Evolutionary conservation across 2,113 vertebrate species (phyloP).

Genomic region (Microtus oregoni): DNA sequence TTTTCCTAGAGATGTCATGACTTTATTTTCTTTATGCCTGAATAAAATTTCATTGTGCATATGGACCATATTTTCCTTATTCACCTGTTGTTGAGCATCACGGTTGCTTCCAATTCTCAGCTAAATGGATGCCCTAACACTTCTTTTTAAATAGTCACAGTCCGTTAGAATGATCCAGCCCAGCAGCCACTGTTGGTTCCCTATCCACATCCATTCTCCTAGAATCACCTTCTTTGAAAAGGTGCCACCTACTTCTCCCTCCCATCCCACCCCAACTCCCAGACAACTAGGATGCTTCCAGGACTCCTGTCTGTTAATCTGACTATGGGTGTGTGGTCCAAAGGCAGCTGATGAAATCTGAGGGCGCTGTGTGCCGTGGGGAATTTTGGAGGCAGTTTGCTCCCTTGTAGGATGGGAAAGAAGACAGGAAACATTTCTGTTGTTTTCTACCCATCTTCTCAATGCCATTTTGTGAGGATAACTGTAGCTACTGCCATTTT

Average conservation of each 20-base stretch:
- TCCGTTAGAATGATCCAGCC: constrained; percentile 23
- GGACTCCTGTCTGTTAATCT: background rate
- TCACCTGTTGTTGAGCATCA: background rate
- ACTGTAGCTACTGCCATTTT: constrained; percentile 38
- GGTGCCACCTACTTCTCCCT: no score
- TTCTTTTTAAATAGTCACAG: background rate
- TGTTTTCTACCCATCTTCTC: background rate
- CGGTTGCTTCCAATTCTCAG: background rate
- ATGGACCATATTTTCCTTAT: background rate
- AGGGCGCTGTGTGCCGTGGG: background rate
- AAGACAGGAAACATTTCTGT: background rate
- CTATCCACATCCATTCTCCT: constrained; percentile 5
- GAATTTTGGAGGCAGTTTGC: background rate
- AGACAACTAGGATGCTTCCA: constrained; percentile 29
- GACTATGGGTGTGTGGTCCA: constrained; percentile 3
- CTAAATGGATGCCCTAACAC: background rate
- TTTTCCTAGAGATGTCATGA: background rate
- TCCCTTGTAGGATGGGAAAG: constrained; percentile 25
- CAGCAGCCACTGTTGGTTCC: background rate
- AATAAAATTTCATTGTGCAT: background rate
- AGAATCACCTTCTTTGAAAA: constrained; percentile 16
- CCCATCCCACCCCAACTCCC: background rate
- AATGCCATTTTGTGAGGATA: constrained; percentile 23
- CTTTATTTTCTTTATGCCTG: background rate
- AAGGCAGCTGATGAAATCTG: constrained; percentile 28